Evolutionary conservation across 2,797 vertebrate genomes (phyloP).

Genomic region (Oceanodroma leucorhoa): DNA sequence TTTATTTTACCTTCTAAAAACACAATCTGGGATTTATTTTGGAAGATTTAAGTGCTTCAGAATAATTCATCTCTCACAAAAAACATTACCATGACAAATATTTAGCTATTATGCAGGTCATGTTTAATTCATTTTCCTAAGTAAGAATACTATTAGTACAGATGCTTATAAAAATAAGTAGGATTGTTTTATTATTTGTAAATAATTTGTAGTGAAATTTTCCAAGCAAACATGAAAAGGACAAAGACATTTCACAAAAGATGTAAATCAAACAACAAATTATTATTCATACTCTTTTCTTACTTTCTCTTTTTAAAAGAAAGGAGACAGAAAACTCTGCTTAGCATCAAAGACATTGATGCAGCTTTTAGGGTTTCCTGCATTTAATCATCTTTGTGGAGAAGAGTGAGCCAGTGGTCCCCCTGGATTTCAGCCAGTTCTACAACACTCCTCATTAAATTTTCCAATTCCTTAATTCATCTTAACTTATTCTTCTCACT

Average conservation of each 20-base stretch:
- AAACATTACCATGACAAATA: conserved; percentile 60
- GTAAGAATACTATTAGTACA: conserved; percentile 70
- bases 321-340: not conserved
- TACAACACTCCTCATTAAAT: not conserved
- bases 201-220: conserved; percentile 23
- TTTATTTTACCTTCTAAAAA: conserved; percentile 66
- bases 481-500: not conserved
- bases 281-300: not conserved
- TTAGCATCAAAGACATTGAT: not conserved
- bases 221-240: conserved; percentile 26
- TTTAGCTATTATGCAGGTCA: conserved; percentile 64
- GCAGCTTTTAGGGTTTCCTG: not conserved
- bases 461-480: not conserved
- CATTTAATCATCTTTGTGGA: not conserved
- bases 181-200: conserved; percentile 55
- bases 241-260: conserved; percentile 1
- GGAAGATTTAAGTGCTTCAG: conserved; percentile 57
- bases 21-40: conserved; percentile 51
- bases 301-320: not conserved
- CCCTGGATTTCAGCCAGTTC: not conserved
- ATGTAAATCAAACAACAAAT: not conserved
- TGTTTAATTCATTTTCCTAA: conserved; percentile 77
- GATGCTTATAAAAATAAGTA: conserved; percentile 74
- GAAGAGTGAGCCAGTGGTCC: not conserved
- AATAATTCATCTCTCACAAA: conserved; percentile 67